Percentiles rank a stretch among this genome's conserved stretches.
Conservation (phyloP, 2,797 vertebrate genomes). For the Mus minutoides region DNA sequence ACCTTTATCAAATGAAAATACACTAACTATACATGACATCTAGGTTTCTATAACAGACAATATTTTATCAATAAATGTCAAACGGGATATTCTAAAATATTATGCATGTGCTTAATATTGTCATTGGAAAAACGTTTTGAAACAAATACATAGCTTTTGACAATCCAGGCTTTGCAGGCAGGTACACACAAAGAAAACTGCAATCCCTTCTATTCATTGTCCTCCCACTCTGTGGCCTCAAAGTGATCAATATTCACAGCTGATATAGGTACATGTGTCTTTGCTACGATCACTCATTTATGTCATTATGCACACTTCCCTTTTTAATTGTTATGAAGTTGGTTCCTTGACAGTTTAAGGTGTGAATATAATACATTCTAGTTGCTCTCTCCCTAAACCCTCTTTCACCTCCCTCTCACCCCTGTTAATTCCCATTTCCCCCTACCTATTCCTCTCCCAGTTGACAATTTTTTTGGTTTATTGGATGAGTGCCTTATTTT, state of each 20-base stretch:
- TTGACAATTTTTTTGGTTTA: neutral
- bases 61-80: slow-evolving; percentile 40
- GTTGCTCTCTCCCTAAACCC: neutral
- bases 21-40: neutral
- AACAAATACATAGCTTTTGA: slow-evolving; percentile 9
- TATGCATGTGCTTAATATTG: neutral
- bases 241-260: neutral
- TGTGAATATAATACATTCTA: neutral
- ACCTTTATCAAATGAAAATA: neutral
- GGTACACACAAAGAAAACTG: neutral
- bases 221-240: neutral
- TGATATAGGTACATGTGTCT: neutral
- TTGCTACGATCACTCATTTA: neutral
- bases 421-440: neutral
- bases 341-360: neutral
- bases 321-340: neutral
- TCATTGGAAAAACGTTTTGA: neutral
- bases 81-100: neutral
- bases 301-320: neutral
- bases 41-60: neutral
- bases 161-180: neutral
- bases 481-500: neutral
- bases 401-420: neutral
- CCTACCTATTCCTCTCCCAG: neutral
- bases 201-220: neutral